phyloP scores from a whole-genome alignment of 1,140 invertebrate genomes.

The Hypothenemus hampei region DNA sequence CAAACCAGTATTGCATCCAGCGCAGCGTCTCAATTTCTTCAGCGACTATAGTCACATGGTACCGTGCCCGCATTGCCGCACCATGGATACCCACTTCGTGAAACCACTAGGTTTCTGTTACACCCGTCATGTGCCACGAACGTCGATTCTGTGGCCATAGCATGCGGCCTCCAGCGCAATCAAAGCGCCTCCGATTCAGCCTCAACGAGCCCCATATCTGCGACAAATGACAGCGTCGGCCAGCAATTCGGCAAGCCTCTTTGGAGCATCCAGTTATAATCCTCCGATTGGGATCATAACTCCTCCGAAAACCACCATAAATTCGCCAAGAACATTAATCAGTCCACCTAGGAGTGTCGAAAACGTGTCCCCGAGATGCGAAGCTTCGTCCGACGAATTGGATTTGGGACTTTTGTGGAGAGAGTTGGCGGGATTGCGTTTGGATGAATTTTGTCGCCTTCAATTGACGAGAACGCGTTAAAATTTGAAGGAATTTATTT shows the following conservation, averaged over 20 bases:
- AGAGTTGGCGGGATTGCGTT: slow-evolving; percentile 43
- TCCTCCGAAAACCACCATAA: slow-evolving; percentile 4
- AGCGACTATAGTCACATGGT: slow-evolving; percentile 92
- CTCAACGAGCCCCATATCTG: slow-evolving; percentile 4
- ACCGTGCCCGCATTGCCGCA: slow-evolving; percentile 85
- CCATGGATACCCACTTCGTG: slow-evolving; percentile 89
- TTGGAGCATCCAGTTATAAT: slow-evolving; percentile 12
- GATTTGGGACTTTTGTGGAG: slow-evolving; percentile 45
- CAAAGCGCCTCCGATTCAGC: slow-evolving; percentile 51
- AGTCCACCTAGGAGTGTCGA: slow-evolving; percentile 2
- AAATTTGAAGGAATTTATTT: slow-evolving; percentile 14
- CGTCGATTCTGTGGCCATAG: slow-evolving; percentile 78
- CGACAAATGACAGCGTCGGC: slow-evolving; percentile 1
- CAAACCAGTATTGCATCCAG: slow-evolving; percentile 77
- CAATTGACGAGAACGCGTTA: slow-evolving; percentile 44
- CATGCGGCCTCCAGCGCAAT: slow-evolving; percentile 49
- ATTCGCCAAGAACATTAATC: not conserved
- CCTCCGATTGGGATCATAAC: slow-evolving; percentile 10
- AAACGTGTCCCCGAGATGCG: slow-evolving; percentile 26
- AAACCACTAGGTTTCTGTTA: slow-evolving; percentile 80
- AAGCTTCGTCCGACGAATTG: slow-evolving; percentile 36
- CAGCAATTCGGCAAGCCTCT: slow-evolving; percentile 10
- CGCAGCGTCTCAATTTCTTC: slow-evolving; percentile 86
- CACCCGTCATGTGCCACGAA: slow-evolving; percentile 61
- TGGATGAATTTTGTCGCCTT: slow-evolving; percentile 45